Percentiles rank a stretch among this genome's conserved stretches.
These are phyloP conservation scores for Listrodromus nycthemerus DNA, from an alignment of 2,888 invertebrate genomes.

Conservation along the genomic window DNA sequence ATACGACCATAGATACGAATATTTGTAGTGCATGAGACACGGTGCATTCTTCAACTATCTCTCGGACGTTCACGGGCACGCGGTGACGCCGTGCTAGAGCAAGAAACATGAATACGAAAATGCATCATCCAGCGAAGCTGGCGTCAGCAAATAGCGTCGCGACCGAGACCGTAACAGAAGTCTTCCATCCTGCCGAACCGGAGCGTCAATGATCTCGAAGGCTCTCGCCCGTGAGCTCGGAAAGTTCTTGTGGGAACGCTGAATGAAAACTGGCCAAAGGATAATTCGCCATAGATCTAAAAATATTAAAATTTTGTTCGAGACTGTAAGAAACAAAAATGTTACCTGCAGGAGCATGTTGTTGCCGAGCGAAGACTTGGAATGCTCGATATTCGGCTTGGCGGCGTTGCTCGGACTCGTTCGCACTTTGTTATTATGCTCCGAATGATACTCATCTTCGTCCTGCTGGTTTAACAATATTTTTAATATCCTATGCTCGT, in stretches of 20 bases:
- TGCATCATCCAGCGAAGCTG: conserved; percentile 17
- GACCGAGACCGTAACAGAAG: conserved; percentile 62
- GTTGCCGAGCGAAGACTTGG: conserved; percentile 85
- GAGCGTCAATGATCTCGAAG: conserved; percentile 49
- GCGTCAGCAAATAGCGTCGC: conserved; percentile 60
- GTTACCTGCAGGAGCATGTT: conserved; percentile 89
- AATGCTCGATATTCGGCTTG: conserved; percentile 81
- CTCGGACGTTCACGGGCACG: conserved; percentile 34
- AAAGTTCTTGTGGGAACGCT: neutral
- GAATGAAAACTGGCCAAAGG: neutral
- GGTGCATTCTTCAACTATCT: conserved; percentile 30
- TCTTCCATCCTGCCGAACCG: conserved; percentile 56
- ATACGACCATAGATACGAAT: conserved; percentile 17
- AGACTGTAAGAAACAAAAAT: conserved; percentile 2
- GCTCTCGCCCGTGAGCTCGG: neutral
- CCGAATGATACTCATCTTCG: conserved; percentile 86
- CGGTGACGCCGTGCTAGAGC: conserved; percentile 43
- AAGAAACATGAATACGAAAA: conserved; percentile 33
- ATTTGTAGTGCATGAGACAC: conserved; percentile 18
- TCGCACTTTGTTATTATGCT: conserved; percentile 84
- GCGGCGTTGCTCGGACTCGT: conserved; percentile 80
- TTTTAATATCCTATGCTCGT: conserved; percentile 86
- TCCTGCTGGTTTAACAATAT: conserved; percentile 89
- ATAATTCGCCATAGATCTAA: neutral
- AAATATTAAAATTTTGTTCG: neutral